These are phyloP conservation scores for Cyanistes caeruleus DNA, from an alignment of 2,113 vertebrate species.

Conservation along the genomic window DNA sequence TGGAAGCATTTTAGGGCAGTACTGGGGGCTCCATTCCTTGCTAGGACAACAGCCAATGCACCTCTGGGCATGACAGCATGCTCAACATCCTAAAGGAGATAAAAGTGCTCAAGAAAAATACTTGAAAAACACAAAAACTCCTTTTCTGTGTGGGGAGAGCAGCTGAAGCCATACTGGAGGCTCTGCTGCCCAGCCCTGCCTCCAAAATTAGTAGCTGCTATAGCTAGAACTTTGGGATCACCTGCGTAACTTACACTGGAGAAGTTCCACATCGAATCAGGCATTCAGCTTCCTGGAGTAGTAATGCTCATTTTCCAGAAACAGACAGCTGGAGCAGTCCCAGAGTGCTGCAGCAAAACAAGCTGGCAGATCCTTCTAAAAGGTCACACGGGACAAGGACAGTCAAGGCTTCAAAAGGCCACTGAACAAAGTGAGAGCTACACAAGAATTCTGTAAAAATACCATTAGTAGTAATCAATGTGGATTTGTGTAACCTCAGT, in stretches of 20 bases:
- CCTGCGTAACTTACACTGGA: not conserved
- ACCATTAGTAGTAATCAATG: not conserved
- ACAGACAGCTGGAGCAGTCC: not conserved
- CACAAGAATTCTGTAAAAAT: not conserved
- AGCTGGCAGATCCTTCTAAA: not conserved
- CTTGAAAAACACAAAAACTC: not conserved
- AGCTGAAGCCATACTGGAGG: not conserved
- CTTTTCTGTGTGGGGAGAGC: not conserved
- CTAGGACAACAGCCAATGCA: not conserved
- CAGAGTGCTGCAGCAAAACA: not conserved
- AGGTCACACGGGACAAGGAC: not conserved
- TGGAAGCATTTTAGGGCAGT: not conserved
- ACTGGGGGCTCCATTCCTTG: accelerated
- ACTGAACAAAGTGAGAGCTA: not conserved
- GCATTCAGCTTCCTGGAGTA: not conserved
- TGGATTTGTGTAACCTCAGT: not conserved
- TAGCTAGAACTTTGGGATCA: not conserved
- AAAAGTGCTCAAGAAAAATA: not conserved
- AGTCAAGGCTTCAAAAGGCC: not conserved
- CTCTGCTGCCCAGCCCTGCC: not conserved
- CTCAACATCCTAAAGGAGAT: not conserved
- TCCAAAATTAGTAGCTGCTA: not conserved
- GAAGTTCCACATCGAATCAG: not conserved
- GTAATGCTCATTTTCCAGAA: not conserved
- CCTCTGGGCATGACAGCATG: accelerated